phyloP scores from a whole-genome alignment of 2,888 invertebrate genomes.

The Drosophila pegasa region DNA sequence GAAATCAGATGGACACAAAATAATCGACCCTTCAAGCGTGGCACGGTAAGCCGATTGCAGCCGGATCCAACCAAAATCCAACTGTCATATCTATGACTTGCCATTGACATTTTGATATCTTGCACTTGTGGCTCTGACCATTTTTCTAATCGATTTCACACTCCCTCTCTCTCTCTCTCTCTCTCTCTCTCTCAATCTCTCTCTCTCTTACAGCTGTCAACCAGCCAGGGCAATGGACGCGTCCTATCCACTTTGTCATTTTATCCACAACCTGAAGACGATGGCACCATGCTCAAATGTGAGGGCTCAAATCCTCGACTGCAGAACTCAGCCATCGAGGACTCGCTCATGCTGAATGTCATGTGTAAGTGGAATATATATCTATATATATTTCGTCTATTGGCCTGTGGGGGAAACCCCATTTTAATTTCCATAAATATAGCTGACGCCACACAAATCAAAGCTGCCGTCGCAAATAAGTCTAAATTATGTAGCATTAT shows the following conservation, averaged over 20 bases:
- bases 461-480: conserved; percentile 63
- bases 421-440: conserved; percentile 69
- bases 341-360: conserved; percentile 92
- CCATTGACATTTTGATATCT: conserved; percentile 55
- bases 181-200: conserved; percentile 7
- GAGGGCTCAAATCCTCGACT: conserved; percentile 93
- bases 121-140: conserved; percentile 56
- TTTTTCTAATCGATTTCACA: conserved; percentile 80
- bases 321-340: conserved; percentile 91
- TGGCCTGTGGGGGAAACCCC: conserved; percentile 9
- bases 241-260: conserved; percentile 92
- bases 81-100: conserved; percentile 70
- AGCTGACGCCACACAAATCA: conserved; percentile 62
- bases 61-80: conserved; percentile 13
- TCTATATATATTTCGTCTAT: background rate
- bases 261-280: conserved; percentile 93
- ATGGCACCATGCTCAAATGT: conserved; percentile 93
- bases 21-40: conserved; percentile 90
- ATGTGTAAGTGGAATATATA: conserved; percentile 90
- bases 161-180: conserved; percentile 15
- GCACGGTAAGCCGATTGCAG: conserved; percentile 87
- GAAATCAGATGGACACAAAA: conserved; percentile 94
- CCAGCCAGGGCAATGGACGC: conserved; percentile 89
- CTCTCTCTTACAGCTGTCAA: conserved; percentile 86
- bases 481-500: conserved; percentile 74